These are phyloP conservation scores for Echeneis naucrates DNA, from an alignment of 2,797 vertebrate species.

Conservation along the genomic window DNA sequence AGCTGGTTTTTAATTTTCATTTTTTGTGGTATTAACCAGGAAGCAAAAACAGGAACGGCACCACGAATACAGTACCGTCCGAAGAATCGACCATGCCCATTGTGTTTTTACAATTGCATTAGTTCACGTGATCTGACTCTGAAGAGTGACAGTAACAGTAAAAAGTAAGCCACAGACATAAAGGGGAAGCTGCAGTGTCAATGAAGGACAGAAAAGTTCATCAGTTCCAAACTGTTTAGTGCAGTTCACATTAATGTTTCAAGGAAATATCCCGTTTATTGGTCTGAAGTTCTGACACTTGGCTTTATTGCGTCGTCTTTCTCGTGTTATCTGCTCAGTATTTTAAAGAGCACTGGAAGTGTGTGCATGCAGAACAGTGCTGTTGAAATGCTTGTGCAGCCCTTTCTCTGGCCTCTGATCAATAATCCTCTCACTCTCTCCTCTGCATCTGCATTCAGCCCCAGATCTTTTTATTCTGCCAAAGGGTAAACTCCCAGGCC, in stretches of 20 bases:
- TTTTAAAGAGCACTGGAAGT: constrained; percentile 5
- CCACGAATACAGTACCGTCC: background rate
- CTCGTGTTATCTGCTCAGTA: background rate
- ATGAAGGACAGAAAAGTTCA: too few relatives aligned
- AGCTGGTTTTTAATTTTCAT: background rate
- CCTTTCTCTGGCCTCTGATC: constrained; percentile 11
- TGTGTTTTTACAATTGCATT: too few relatives aligned
- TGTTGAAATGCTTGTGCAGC: constrained; percentile 21
- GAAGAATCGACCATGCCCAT: background rate
- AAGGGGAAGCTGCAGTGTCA: too few relatives aligned
- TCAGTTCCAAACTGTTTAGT: too few relatives aligned
- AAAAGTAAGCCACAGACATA: too few relatives aligned
- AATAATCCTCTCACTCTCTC: constrained; percentile 22
- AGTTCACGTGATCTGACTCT: too few relatives aligned
- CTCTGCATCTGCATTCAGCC: constrained; percentile 1
- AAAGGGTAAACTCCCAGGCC: constrained; percentile 8
- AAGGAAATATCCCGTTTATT: too few relatives aligned
- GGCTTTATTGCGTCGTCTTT: background rate
- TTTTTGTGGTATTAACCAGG: background rate
- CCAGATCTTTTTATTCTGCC: constrained; percentile 18
- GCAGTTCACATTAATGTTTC: too few relatives aligned
- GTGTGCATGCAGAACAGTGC: constrained; percentile 15
- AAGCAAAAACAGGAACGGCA: background rate
- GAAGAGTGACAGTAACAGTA: too few relatives aligned
- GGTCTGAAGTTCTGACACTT: too few relatives aligned